Conservation (phyloP, 2,113 vertebrate genomes). For the Ctenodactylus gundi region DNA sequence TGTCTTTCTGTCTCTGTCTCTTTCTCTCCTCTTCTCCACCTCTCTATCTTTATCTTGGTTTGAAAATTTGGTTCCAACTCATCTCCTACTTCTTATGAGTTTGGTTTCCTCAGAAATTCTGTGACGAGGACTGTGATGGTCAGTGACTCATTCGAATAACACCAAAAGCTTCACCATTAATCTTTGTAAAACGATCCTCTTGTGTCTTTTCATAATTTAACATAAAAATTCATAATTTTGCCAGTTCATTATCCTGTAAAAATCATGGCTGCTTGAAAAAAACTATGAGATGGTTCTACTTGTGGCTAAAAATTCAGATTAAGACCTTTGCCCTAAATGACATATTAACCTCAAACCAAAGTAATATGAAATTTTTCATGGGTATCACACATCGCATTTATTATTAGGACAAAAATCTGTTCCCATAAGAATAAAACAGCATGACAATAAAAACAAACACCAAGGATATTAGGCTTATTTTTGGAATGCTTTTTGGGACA, state of each 20-base stretch:
- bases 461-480: not conserved
- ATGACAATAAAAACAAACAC: not conserved
- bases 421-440: slow-evolving; percentile 40
- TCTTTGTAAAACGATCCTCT: not conserved
- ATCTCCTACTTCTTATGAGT: not conserved
- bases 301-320: not conserved
- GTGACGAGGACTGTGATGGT: not conserved
- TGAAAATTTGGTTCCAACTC: not conserved
- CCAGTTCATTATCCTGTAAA: not conserved
- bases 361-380: not conserved
- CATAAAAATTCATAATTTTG: slow-evolving; percentile 7
- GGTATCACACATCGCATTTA: not conserved
- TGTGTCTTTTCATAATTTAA: not conserved
- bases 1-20: not conserved
- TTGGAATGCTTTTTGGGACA: not conserved
- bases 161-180: not conserved
- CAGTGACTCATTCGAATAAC: not conserved
- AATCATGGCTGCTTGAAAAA: not conserved
- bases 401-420: not conserved
- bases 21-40: not conserved
- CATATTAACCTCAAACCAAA: not conserved
- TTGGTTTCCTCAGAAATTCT: not conserved
- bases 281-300: not conserved
- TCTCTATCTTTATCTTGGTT: not conserved
- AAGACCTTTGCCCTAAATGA: not conserved